Base-by-base conservation (phyloP, 2,888 invertebrate species). In the Pyrrhia umbra region DNA sequence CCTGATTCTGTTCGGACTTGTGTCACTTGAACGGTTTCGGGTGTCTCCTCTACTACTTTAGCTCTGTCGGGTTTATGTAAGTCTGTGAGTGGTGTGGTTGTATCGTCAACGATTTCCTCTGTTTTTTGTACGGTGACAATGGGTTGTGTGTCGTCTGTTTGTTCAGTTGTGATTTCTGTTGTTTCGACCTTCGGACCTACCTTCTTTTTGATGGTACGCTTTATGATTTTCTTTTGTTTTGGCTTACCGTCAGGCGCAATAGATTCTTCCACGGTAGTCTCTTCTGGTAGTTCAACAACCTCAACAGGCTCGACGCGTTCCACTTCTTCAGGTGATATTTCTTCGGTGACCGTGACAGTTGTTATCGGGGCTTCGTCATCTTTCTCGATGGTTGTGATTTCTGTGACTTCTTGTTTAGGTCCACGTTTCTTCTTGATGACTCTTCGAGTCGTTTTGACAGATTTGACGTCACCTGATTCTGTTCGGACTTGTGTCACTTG, bases 151-250 rank as follows among this genome's bases (percentile, higher is more conserved):
- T 82, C 78, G 10, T 91, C 88, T 68, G n/a, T n/a, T n/a, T 86
- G 73, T 15, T n/a, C n/a, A n/a, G 84, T 40, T 30, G 68, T 69
- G 18, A 80, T 76, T 56, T 77, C 50, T 6, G 79, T 77, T 20
- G 81, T 86, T 77, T 94, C 93, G 49, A 90, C 83, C 61, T 94
- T 93, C 0, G 83, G 81, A 2, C 92, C 95, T 57, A 89, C 90
- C 61, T 85, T 88, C 54, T 92, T 92, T 75, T 91, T 95, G 1
- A 95, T 90, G 1, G 89, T 86, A 2, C 92, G 62, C 81, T 82
- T 55, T 73, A 83, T 73, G 77, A 72, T 90, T 52, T 61, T 71
- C 30, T 2, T 30, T 30, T 74, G 78, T n/a, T 60, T 67, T 0
- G 61, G 75, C 76, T 77, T 81, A 57, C 79, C 80, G 20, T 80